phyloP scores from a whole-genome alignment of 2,888 invertebrate genomes.

The Apamea crenata region DNA sequence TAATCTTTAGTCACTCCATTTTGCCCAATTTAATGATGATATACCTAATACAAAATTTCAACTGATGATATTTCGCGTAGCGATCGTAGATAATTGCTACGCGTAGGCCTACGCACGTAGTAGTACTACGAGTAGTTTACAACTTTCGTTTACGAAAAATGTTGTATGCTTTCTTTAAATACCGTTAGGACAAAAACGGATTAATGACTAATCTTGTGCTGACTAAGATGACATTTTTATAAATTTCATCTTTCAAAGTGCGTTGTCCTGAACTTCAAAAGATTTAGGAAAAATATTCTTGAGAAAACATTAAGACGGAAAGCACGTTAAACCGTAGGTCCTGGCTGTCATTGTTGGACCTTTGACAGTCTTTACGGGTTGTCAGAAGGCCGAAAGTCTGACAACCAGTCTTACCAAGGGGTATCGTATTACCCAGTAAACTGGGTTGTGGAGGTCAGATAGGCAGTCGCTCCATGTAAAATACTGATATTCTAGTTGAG shows the following conservation, averaged over 20 bases:
- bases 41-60: background rate
- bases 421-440: background rate
- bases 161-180: background rate
- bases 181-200: background rate
- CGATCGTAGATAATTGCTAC: constrained; percentile 27
- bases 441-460: background rate
- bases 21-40: background rate
- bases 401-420: background rate
- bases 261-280: background rate
- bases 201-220: background rate
- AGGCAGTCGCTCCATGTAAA: background rate
- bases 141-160: background rate
- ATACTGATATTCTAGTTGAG: background rate
- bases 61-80: constrained; percentile 7
- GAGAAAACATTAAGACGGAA: background rate
- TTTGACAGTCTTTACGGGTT: background rate
- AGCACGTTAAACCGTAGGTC: background rate
- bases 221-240: background rate
- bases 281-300: background rate
- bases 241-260: background rate
- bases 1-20: background rate
- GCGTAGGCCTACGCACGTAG: constrained; percentile 6
- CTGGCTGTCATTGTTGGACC: background rate
- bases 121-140: background rate
- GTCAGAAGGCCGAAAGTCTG: background rate